These are phyloP conservation scores for Pavo muticus DNA, from an alignment of 2,113 vertebrate genomes.

Conservation along the genomic window DNA sequence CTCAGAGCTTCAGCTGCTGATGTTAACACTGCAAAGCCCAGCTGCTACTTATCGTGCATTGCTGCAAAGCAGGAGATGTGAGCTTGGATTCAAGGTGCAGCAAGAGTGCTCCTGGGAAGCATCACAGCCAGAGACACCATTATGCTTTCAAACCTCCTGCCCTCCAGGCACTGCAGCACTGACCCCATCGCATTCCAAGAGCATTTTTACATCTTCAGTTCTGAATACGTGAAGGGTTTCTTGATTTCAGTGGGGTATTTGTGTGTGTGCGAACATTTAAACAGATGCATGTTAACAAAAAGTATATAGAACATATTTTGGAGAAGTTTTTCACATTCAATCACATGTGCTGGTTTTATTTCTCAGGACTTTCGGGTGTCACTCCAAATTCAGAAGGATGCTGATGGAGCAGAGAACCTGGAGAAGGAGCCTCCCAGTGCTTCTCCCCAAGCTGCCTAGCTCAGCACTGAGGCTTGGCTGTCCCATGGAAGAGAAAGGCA, in stretches of 20 bases:
- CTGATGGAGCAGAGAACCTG: background rate
- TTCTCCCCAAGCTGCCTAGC: fast-evolving
- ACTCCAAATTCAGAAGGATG: background rate
- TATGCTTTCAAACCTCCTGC: background rate
- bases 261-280: background rate
- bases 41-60: background rate
- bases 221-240: background rate
- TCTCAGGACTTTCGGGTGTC: background rate
- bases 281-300: background rate
- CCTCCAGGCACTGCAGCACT: background rate
- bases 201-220: fast-evolving
- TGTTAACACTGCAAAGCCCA: background rate
- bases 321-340: background rate
- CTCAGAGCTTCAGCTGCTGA: background rate
- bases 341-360: background rate
- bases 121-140: background rate
- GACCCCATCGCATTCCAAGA: background rate
- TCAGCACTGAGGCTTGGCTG: background rate
- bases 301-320: background rate
- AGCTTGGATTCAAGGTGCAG: background rate
- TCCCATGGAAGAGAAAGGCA: background rate
- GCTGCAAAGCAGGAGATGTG: background rate
- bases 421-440: background rate
- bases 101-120: background rate
- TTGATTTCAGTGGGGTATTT: background rate